These are phyloP conservation scores for Mugil cephalus DNA, from an alignment of 2,113 vertebrate genomes.

Conservation along the genomic window DNA sequence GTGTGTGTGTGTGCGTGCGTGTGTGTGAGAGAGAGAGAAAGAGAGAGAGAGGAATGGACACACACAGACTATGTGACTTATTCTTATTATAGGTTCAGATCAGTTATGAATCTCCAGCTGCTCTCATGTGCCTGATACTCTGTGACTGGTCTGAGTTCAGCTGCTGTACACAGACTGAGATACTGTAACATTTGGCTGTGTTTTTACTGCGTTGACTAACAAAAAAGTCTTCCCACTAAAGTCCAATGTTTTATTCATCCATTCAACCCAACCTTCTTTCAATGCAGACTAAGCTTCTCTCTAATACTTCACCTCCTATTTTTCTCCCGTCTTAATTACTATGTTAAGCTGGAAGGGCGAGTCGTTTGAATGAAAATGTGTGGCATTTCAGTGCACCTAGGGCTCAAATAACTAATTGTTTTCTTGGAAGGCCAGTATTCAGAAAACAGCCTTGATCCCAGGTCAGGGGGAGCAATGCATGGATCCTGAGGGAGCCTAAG, in stretches of 20 bases:
- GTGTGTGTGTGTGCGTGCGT: neutral
- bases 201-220: neutral
- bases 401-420: slow-evolving; percentile 1
- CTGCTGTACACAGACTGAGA: slow-evolving; percentile 5
- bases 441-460: too few species aligned
- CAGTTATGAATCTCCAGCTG: slow-evolving; percentile 28
- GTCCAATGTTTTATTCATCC: neutral
- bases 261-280: neutral
- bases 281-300: neutral
- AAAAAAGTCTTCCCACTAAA: neutral
- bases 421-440: neutral
- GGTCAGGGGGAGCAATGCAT: too few species aligned
- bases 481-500: too few species aligned
- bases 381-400: neutral
- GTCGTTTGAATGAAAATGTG: neutral
- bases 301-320: neutral
- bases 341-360: neutral
- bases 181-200: neutral
- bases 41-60: neutral
- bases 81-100: slow-evolving; percentile 30
- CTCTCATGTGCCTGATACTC: slow-evolving; percentile 26
- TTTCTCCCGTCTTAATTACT: neutral
- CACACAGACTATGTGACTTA: neutral
- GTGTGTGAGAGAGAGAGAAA: too few species aligned
- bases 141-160: slow-evolving; percentile 16